phyloP scores from a whole-genome alignment of 30 jellyfish, hydroid and myxozoan genomes.

The Cassiopea xamachana region DNA sequence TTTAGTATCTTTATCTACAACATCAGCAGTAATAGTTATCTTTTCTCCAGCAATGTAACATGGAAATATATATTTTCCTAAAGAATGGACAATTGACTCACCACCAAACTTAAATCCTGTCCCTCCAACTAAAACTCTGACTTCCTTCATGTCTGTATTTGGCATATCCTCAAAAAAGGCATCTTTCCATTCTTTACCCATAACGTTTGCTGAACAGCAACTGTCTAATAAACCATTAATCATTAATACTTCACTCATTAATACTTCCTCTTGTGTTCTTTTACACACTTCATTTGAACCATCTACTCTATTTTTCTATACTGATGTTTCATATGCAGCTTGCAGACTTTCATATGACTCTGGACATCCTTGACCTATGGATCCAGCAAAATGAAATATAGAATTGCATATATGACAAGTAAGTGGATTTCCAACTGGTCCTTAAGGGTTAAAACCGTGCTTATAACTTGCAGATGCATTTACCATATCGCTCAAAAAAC shows the following conservation, averaged over 20 bases:
- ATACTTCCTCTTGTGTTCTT: neutral
- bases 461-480: neutral
- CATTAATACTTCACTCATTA: neutral
- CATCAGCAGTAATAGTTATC: neutral
- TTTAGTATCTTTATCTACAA: neutral
- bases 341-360: neutral
- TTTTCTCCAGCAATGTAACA: neutral
- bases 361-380: neutral
- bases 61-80: neutral
- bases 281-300: neutral
- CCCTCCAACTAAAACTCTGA: too few relatives aligned
- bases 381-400: neutral
- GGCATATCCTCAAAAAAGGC: too few relatives aligned
- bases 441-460: neutral
- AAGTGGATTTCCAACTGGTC: neutral
- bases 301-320: neutral
- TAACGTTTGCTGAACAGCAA: neutral
- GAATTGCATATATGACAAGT: neutral
- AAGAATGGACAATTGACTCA: neutral
- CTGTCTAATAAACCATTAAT: neutral
- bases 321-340: neutral
- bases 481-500: too few relatives aligned
- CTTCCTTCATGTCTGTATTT: too few relatives aligned
- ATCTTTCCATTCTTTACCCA: too few relatives aligned
- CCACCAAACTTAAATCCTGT: neutral